phyloP scores from a whole-genome alignment of 2,888 invertebrate genomes.

The Tridacna gigas region DNA sequence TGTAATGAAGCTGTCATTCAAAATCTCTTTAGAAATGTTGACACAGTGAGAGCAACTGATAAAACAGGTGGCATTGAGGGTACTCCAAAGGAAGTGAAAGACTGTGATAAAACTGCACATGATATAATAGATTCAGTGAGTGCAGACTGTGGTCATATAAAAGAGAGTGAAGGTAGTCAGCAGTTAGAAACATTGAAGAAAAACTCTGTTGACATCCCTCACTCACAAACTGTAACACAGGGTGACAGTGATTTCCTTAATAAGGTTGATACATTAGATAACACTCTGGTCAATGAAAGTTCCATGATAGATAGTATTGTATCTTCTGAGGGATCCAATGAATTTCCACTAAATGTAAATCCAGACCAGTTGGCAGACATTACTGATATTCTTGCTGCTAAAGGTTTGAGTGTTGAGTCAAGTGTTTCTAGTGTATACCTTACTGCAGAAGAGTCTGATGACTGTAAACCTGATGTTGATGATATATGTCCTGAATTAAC shows the following conservation, averaged over 20 bases:
- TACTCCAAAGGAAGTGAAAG: not conserved
- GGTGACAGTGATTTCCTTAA: not conserved
- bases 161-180: not conserved
- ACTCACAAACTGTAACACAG: too few species aligned
- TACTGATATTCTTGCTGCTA: not conserved
- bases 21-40: not conserved
- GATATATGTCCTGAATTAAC: not conserved
- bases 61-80: not conserved
- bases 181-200: not conserved
- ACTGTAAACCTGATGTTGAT: not conserved
- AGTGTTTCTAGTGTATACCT: conserved; percentile 21
- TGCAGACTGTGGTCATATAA: not conserved
- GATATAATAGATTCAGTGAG: not conserved
- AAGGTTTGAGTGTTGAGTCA: conserved; percentile 3
- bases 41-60: not conserved
- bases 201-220: too few species aligned
- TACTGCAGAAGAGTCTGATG: conserved; percentile 17
- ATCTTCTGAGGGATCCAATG: not conserved
- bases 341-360: not conserved
- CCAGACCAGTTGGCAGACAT: not conserved
- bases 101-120: not conserved
- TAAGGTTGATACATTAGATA: not conserved
- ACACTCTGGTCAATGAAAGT: not conserved
- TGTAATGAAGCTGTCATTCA: not conserved
- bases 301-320: not conserved